Evolutionary conservation across 2,797 vertebrate genomes (phyloP).

Genomic region (Enteromius anoplus): DNA sequence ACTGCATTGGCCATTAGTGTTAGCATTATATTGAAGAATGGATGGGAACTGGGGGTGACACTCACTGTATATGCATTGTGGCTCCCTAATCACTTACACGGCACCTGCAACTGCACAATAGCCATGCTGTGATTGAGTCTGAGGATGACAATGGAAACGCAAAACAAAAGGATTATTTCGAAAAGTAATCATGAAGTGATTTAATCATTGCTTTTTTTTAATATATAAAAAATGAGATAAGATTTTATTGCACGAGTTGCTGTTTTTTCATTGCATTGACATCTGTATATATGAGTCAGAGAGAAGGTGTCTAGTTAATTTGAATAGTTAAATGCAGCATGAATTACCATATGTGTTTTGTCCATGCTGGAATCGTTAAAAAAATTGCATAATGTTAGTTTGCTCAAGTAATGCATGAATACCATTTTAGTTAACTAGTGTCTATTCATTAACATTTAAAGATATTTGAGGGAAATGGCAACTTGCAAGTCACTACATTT

Average conservation of each 20-base stretch:
- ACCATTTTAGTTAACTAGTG: neutral
- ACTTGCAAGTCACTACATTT: neutral
- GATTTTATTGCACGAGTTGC: neutral
- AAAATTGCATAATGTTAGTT: neutral
- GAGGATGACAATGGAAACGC: neutral
- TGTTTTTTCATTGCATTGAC: neutral
- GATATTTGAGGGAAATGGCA: neutral
- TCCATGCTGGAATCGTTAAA: neutral
- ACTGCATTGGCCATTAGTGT: conserved; percentile 9
- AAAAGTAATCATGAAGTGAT: neutral
- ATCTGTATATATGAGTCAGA: neutral
- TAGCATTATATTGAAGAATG: conserved; percentile 30
- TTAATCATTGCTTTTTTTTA: neutral
- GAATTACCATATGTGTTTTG: neutral
- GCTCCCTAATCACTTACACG: neutral
- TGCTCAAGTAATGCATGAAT: neutral
- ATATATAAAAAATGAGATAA: neutral
- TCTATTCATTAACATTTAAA: neutral
- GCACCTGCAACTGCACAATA: neutral
- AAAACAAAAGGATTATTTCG: conserved; percentile 12
- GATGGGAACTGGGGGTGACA: conserved; percentile 25
- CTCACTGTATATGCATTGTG: conserved; percentile 18
- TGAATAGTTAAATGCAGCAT: neutral
- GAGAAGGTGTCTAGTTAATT: neutral
- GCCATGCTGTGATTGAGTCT: conserved; percentile 1